Conservation (phyloP, 2,888 invertebrate genomes). For the Ctenicera cuprea region DNA sequence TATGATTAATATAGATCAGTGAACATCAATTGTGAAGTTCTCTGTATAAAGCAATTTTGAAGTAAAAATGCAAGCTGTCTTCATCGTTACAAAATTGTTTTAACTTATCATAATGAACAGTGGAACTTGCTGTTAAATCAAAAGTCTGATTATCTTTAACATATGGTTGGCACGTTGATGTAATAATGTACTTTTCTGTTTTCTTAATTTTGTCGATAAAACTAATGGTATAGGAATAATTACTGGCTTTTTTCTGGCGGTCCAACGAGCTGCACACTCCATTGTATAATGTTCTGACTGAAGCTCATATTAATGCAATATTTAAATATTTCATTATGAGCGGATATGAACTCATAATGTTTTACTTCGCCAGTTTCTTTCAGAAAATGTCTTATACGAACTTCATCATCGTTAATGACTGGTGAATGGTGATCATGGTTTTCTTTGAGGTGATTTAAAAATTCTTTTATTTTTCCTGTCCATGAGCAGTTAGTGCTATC, state of each 20-base stretch:
- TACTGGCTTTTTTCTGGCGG: not conserved
- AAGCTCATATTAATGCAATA: not conserved
- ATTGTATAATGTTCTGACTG: not conserved
- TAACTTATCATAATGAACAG: too few relatives aligned
- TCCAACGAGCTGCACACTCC: not conserved
- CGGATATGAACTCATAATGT: not conserved
- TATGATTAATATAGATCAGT: too few relatives aligned
- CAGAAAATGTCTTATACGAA: not conserved
- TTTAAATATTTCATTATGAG: not conserved
- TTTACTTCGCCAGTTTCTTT: not conserved
- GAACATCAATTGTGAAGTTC: too few relatives aligned
- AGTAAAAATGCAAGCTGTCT: too few relatives aligned
- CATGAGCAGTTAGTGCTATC: not conserved
- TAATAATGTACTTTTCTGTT: not conserved
- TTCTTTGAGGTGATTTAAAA: too few relatives aligned
- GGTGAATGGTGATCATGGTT: too few relatives aligned
- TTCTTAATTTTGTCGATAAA: not conserved
- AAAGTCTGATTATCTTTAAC: constrained; percentile 27
- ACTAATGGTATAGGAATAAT: not conserved
- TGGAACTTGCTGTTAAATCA: too few relatives aligned
- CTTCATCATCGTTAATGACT: too few relatives aligned
- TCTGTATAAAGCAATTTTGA: too few relatives aligned
- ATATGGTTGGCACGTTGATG: constrained; percentile 10
- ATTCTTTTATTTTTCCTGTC: too few relatives aligned
- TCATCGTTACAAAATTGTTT: too few relatives aligned